These are phyloP conservation scores for Rousettus madagascariensis DNA, from an alignment of 2,797 vertebrate species.

Conservation along the genomic window DNA sequence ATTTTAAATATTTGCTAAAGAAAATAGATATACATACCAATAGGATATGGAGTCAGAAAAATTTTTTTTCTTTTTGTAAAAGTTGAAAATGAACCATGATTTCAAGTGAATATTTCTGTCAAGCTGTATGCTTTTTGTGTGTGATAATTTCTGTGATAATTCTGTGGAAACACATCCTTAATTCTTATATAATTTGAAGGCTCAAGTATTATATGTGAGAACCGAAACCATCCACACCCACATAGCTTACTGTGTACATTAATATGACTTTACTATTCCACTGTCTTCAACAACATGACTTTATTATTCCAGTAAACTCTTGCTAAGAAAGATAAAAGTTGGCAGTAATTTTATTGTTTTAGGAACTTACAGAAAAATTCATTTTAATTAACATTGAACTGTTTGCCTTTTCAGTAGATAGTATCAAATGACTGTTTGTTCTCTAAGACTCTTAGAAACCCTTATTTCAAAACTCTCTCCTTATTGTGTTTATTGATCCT, in stretches of 20 bases:
- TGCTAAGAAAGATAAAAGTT: conserved; percentile 1
- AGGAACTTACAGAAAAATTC: conserved; percentile 12
- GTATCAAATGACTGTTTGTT: neutral
- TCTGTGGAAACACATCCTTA: neutral
- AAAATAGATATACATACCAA: neutral
- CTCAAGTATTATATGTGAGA: neutral
- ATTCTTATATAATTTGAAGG: conserved; percentile 25
- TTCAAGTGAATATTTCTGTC: conserved; percentile 9
- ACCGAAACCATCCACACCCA: neutral
- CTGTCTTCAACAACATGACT: neutral
- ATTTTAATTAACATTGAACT: conserved; percentile 6
- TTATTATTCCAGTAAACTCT: neutral
- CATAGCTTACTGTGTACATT: neutral
- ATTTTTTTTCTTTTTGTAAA: neutral
- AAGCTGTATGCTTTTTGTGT: neutral
- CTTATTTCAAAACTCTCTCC: neutral
- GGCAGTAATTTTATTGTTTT: neutral
- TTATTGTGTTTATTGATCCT: neutral
- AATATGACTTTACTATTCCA: neutral
- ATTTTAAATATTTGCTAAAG: conserved; percentile 11
- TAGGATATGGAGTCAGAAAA: neutral
- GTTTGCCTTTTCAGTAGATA: neutral
- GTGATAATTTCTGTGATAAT: neutral
- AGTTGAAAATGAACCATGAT: neutral
- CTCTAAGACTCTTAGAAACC: neutral